Evolutionary conservation across 2,113 vertebrate species (phyloP), one percentile per base, ranked within the genome.

Genomic region (Passerina amoena): DNA sequence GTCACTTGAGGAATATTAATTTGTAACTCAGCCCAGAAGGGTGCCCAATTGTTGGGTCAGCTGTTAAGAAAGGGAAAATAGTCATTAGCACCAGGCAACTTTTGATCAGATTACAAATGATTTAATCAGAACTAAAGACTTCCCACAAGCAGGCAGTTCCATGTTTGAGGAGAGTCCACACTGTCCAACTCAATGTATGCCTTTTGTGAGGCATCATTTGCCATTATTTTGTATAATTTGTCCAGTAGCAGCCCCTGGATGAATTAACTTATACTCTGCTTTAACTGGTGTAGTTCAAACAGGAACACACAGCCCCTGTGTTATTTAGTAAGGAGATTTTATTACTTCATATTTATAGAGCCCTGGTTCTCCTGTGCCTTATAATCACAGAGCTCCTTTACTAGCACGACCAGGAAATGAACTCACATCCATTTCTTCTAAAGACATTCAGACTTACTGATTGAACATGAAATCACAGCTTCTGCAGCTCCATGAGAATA

Each of bases 81-180:
- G 50, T 80, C 35, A 60, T 88, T 86, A 93, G 51, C 48, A 88
- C 42, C 66, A 82, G 60, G 44, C 51, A 86, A 38, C 35, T 85
- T 92, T 95, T 96, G 84, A 72, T 94, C 77, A 72, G 37, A 89
- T 91, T 63, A 76, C 73, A 92, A 89, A 82, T 25, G 40, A 63
- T 91, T 75, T 72, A 77, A 95, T 88, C 78, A 95, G 92, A 92
- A 23, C 37, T 31, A 22, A 76, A 88, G 44, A 3, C 22, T 81
- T 80, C 37, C 47, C 50, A 27, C 0, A 2, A 65, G 44, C 37
- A 81, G 50, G 68, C 76, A 83, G n/a, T n/a, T 80, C 50, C 5
- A 1, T 40, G 11, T 64, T 28, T 76, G 68, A 63, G 48, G 53
- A 51, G 24, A 68, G 18, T 14, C 48, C 33, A 24, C 31, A 16